phyloP scores from a whole-genome alignment of 2,113 vertebrate genomes.

The Lanius collurio region DNA sequence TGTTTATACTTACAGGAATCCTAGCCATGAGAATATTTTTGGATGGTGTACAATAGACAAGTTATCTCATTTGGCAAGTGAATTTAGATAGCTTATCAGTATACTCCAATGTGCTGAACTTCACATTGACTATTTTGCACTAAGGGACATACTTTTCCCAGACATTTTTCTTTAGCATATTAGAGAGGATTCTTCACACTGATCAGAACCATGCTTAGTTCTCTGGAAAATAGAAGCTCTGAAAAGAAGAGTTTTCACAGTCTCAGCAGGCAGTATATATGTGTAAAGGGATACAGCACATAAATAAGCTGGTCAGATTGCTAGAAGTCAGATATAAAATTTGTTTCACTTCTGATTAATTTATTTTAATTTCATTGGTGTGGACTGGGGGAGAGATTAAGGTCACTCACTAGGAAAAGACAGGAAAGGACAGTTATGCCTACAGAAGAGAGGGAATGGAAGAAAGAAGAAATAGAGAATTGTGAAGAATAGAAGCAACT shows the following conservation, averaged over 20 bases:
- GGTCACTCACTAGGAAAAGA: not conserved
- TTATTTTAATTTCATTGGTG: not conserved
- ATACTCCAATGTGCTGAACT: not conserved
- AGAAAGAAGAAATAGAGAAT: not conserved
- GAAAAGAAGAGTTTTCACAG: not conserved
- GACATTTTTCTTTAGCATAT: not conserved
- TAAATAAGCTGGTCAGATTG: not conserved
- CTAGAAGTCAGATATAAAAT: not conserved
- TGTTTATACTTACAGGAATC: conserved; percentile 14
- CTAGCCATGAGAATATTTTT: conserved; percentile 22
- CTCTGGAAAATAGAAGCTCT: not conserved
- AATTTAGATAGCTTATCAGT: conserved; percentile 5
- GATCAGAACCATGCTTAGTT: not conserved
- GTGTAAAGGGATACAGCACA: not conserved
- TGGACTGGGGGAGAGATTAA: not conserved
- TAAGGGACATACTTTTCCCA: not conserved
- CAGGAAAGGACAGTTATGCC: not conserved
- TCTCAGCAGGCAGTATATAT: not conserved
- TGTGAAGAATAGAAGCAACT: not conserved
- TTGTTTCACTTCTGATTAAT: not conserved
- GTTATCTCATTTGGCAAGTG: conserved; percentile 16
- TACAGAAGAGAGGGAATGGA: not conserved
- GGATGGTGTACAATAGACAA: conserved; percentile 7
- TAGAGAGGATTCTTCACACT: not conserved
- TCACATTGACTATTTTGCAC: not conserved